A percentile compares a stretch with the other conserved stretches of the same genome.
Evolutionary conservation across 1,140 invertebrate genomes (phyloP).

Genomic region (Sogatella furcifera): DNA sequence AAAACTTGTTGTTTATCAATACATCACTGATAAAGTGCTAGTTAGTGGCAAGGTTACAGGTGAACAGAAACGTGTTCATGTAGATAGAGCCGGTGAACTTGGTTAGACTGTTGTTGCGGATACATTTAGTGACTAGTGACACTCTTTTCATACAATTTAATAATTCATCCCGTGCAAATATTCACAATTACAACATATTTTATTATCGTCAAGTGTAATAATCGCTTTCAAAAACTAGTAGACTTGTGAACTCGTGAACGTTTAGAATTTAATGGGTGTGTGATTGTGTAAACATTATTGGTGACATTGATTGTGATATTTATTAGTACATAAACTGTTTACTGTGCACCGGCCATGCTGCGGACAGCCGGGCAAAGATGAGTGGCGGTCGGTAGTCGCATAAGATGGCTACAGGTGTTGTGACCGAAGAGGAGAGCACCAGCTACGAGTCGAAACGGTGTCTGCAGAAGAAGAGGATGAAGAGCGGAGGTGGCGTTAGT

Average conservation of each 20-base stretch:
- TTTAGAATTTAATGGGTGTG: no score
- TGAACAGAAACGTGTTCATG: no score
- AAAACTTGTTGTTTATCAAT: neutral
- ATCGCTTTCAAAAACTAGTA: no score
- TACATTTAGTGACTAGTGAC: no score
- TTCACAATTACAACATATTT: no score
- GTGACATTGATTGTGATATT: neutral
- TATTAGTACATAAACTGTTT: neutral
- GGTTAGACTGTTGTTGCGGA: no score
- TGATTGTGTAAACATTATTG: neutral
- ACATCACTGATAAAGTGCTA: neutral
- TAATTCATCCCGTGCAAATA: no score
- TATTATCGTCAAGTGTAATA: no score
- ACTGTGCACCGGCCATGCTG: neutral
- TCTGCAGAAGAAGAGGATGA: slow-evolving; percentile 6
- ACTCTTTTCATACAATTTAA: no score
- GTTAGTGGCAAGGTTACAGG: neutral
- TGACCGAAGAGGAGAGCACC: slow-evolving; percentile 1
- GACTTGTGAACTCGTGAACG: no score
- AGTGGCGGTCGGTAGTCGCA: neutral
- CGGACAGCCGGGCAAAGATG: neutral
- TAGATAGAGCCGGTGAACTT: no score
- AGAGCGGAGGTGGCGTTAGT: neutral
- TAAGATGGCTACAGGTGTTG: slow-evolving; percentile 11
- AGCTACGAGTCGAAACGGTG: neutral